Evolutionary conservation across 2,797 vertebrate species (phyloP), one percentile per base, ranked within the genome.

Genomic region (Danio aesculapii): DNA sequence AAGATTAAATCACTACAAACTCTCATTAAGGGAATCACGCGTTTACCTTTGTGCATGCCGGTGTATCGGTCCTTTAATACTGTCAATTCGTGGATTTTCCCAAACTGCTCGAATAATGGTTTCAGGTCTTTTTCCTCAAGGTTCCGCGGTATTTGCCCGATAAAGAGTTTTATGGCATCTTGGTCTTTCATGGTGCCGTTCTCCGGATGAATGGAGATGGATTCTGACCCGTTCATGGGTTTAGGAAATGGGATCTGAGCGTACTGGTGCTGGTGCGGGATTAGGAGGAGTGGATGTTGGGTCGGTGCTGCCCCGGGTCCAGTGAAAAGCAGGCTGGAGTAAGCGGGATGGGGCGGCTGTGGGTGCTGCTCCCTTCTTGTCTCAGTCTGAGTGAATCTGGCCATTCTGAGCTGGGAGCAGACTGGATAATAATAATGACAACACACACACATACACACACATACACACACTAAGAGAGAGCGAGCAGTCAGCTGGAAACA

Each of bases 121-220:
- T 97, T 98, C 87, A 99, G 96, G 93, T 99, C 97, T 89, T 96
- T 97, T 89, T 99, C 97, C 89, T 98, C 96, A 92, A 98, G 95
- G 95, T 98, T 97, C 88, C 97, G 96, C 88, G 97, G 97, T 92
- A 98, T 99, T 95, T 99, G 97, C 92, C 97, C 97, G 93, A 99
- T 97, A 93, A 99, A 99, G 86, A 99, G 96, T 95, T 98, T 98
- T 93, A 99, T 99, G 92, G 97, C 97, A 93, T 98, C 97, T 93
- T 97, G 96, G 94, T 98, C 97, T 94, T 98, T 98, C 96, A 97
- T 96, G 94, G 91, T 93, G 93, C 93, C 94, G 92, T 92, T 96
- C 94, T 97, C 96, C 93, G 96, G 94, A 95, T 96, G 96, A 90
- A 95, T 92, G 90, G 94, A 94, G 94, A 95, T 94, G 93, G 93